phyloP scores from a whole-genome alignment of 2,797 vertebrate genomes.

The Sternotherus odoratus region DNA sequence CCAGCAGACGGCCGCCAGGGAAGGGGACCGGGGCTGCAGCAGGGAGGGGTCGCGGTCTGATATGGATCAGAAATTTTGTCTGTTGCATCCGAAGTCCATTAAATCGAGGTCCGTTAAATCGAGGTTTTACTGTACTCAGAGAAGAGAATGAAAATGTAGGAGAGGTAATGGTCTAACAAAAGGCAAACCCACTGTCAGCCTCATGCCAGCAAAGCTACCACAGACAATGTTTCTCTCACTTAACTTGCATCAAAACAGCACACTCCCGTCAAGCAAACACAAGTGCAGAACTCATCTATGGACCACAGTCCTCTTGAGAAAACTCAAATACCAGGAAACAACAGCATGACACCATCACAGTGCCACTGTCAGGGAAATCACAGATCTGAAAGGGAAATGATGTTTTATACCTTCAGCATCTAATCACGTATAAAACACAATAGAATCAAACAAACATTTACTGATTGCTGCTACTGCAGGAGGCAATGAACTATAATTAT shows the following conservation, averaged over 20 bases:
- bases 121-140: too few species aligned
- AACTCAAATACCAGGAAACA: neutral
- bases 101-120: too few species aligned
- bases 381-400: neutral
- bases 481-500: neutral
- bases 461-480: neutral
- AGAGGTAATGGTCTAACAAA: neutral
- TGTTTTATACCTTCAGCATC: neutral
- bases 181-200: neutral
- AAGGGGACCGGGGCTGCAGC: too few species aligned
- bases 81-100: too few species aligned
- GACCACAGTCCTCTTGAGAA: neutral
- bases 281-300: neutral
- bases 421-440: neutral
- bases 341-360: neutral
- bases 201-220: neutral
- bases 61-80: too few species aligned
- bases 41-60: too few species aligned
- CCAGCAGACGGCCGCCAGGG: too few species aligned
- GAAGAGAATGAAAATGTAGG: neutral
- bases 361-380: neutral
- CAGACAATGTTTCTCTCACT: neutral
- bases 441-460: neutral
- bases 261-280: neutral
- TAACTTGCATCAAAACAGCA: neutral